These are phyloP conservation scores for Dolichotis patagonum DNA, from an alignment of 2,113 vertebrate genomes.

Conservation along the genomic window DNA sequence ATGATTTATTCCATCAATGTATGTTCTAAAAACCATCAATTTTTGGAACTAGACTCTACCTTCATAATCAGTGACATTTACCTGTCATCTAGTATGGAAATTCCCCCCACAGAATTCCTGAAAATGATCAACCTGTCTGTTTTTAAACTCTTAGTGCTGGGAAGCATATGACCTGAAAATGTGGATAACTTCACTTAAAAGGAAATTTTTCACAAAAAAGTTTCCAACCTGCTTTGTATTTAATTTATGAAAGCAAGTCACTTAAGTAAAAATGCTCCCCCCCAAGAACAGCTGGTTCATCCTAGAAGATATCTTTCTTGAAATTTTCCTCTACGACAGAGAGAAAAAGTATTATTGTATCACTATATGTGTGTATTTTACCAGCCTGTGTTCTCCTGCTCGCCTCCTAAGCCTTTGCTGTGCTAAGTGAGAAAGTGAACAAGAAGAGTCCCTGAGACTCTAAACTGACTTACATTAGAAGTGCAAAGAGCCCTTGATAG, in stretches of 20 bases:
- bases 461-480: neutral
- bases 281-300: slow-evolving; percentile 39
- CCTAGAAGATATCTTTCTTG: neutral
- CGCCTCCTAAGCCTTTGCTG: neutral
- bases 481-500: neutral
- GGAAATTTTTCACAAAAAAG: slow-evolving; percentile 44
- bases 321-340: slow-evolving; percentile 1
- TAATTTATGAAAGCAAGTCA: slow-evolving; percentile 56
- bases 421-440: neutral
- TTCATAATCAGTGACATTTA: neutral
- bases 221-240: neutral
- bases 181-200: neutral
- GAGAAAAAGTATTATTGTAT: neutral
- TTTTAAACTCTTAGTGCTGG: neutral
- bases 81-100: neutral
- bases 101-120: neutral
- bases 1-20: neutral
- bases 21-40: neutral
- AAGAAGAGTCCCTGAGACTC: neutral
- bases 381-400: neutral
- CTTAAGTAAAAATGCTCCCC: slow-evolving; percentile 25
- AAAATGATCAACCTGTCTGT: neutral
- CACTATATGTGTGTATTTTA: neutral
- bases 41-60: neutral
- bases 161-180: neutral